These are phyloP conservation scores for Formicarius rufipectus DNA, from an alignment of 2,113 vertebrate species.

Conservation along the genomic window DNA sequence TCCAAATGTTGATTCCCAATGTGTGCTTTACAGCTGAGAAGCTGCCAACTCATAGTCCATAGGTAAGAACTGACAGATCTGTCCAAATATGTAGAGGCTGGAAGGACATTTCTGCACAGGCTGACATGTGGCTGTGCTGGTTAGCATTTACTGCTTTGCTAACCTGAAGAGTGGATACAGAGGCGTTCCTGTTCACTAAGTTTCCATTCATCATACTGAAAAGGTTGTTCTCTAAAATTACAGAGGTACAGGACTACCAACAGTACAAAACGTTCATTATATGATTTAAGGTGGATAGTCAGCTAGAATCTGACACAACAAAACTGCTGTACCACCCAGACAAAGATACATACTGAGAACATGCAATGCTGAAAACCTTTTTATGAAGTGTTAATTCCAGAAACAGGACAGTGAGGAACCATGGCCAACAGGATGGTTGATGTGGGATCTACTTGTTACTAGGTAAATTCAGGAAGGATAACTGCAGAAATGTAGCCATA, in stretches of 20 bases:
- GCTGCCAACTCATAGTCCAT: neutral
- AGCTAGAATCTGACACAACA: neutral
- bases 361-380: neutral
- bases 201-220: constrained; percentile 34
- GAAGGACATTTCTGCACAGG: constrained; percentile 3
- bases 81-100: constrained; percentile 5
- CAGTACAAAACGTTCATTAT: neutral
- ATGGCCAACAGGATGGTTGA: neutral
- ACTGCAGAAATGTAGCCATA: neutral
- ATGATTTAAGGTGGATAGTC: neutral
- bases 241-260: neutral
- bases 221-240: constrained; percentile 21
- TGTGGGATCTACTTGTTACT: neutral
- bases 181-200: constrained; percentile 33
- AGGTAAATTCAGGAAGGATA: neutral
- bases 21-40: neutral
- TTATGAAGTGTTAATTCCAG: neutral
- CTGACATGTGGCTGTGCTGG: neutral
- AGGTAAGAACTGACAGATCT: constrained; percentile 40
- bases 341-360: neutral
- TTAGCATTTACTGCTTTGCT: constrained; percentile 17
- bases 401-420: neutral
- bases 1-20: neutral
- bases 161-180: neutral
- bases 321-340: neutral